Evolutionary conservation across 2,797 vertebrate genomes (phyloP).

Genomic region (Gallinago nigripennis): DNA sequence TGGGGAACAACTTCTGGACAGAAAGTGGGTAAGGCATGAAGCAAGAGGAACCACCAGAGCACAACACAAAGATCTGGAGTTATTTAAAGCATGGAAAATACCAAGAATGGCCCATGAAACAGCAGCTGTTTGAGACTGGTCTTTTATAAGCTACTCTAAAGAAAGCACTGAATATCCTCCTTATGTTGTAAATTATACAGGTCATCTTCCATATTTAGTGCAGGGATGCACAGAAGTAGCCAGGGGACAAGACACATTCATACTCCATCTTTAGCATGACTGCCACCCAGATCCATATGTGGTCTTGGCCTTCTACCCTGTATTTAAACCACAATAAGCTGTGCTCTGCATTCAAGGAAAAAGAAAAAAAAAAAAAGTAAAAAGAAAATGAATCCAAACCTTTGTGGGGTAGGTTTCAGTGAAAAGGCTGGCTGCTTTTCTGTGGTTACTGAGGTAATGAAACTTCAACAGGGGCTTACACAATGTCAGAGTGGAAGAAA

Average conservation of each 20-base stretch:
- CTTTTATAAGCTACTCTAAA: constrained; percentile 41
- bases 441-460: constrained; percentile 65
- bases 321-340: constrained; percentile 66
- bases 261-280: neutral
- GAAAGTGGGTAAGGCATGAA: neutral
- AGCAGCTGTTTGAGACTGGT: neutral
- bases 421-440: constrained; percentile 30
- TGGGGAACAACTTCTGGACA: neutral
- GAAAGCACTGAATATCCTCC: constrained; percentile 29
- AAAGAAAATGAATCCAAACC: constrained; percentile 39
- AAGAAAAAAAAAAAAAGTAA: neutral
- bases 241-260: neutral
- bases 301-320: constrained; percentile 31
- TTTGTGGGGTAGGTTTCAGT: constrained; percentile 41
- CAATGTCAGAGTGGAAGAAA: constrained; percentile 68
- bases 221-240: neutral
- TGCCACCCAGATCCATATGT: constrained; percentile 12
- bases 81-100: constrained; percentile 57
- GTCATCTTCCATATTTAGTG: constrained; percentile 43
- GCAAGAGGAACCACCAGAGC: neutral
- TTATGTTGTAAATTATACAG: constrained; percentile 39
- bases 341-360: constrained; percentile 41
- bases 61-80: neutral
- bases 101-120: neutral
- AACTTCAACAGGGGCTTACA: constrained; percentile 41